Evolutionary conservation across 1,140 invertebrate genomes (phyloP).

Genomic region (Trichonephila inaurata): DNA sequence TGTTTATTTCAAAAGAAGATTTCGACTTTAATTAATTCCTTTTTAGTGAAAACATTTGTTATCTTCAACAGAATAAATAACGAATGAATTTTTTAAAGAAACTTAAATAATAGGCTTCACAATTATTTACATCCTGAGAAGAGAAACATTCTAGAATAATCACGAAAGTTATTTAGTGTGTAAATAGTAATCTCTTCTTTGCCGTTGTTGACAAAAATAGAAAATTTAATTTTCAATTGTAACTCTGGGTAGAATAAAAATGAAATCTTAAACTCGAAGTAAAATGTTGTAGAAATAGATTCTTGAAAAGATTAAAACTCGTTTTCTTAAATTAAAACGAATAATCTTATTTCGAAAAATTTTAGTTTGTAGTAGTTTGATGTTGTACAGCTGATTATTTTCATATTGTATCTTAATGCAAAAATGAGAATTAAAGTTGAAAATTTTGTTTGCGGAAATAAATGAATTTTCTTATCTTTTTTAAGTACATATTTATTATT

Average conservation of each 20-base stretch:
- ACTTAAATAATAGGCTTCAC: too few relatives aligned
- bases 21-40: too few relatives aligned
- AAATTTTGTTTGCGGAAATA: neutral
- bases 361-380: neutral
- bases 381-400: neutral
- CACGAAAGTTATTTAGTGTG: neutral
- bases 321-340: neutral
- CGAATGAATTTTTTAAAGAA: too few relatives aligned
- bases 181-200: neutral
- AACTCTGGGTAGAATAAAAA: neutral
- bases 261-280: neutral
- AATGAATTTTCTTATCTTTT: neutral
- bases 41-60: too few relatives aligned
- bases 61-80: too few relatives aligned
- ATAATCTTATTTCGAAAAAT: neutral
- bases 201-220: neutral
- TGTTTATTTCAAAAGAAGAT: too few relatives aligned
- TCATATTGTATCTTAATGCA: neutral
- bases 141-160: neutral
- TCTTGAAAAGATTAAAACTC: neutral
- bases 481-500: too few relatives aligned
- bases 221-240: neutral
- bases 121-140: too few relatives aligned
- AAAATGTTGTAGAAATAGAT: neutral
- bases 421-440: neutral